Conservation (phyloP, 2,888 invertebrate species). For the Cyrtodaria siliqua region DNA sequence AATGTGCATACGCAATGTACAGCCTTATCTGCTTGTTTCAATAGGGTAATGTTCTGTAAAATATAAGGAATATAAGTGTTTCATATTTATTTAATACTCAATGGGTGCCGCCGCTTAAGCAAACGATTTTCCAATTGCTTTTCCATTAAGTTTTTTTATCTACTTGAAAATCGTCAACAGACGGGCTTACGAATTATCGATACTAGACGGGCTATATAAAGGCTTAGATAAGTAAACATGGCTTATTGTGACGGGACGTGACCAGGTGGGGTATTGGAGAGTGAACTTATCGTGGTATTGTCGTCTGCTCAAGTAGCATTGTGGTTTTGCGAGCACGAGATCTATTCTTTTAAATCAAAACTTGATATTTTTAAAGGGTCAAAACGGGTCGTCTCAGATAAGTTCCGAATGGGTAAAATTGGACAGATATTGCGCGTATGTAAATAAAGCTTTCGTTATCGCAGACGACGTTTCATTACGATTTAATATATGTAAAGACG, state of each 20-base stretch:
- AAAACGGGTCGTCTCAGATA: constrained; percentile 19
- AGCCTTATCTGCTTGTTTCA: no score
- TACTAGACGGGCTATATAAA: constrained; percentile 26
- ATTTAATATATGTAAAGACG: no score
- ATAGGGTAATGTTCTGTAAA: no score
- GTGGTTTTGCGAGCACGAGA: no score
- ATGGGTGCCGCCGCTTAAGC: no score
- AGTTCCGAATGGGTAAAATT: constrained; percentile 12
- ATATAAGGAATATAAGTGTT: no score
- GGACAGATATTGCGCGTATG: constrained; percentile 12
- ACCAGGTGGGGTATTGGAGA: constrained; percentile 34
- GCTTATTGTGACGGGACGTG: constrained; percentile 26
- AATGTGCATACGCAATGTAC: no score
- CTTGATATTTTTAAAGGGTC: constrained; percentile 26
- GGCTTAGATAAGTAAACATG: constrained; percentile 32
- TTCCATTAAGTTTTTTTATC: constrained; percentile 23
- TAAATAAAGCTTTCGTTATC: neutral
- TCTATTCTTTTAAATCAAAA: neutral
- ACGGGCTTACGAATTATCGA: constrained; percentile 27
- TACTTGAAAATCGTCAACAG: constrained; percentile 26
- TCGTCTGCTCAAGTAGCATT: constrained; percentile 18
- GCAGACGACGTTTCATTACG: no score
- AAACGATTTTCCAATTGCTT: constrained; percentile 17
- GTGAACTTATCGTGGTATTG: constrained; percentile 21
- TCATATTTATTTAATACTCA: no score